phyloP scores from a whole-genome alignment of 2,797 vertebrate species.

The Antennarius maculatus region DNA sequence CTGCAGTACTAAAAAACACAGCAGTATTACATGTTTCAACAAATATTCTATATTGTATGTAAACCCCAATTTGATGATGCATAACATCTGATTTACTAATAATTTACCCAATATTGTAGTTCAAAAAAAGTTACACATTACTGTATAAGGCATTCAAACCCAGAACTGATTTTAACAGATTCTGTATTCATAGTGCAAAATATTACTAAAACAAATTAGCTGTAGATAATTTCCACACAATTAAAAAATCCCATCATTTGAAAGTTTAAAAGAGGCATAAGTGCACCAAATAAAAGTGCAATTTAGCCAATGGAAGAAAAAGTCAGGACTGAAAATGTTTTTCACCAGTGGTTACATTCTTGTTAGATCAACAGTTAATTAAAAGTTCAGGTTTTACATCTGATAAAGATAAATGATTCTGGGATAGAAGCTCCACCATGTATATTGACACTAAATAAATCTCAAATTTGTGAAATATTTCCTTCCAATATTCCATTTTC shows the following conservation, averaged over 20 bases:
- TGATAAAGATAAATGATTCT: neutral
- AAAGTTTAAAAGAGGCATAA: neutral
- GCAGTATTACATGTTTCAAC: neutral
- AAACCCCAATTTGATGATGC: conserved; percentile 16
- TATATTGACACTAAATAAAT: neutral
- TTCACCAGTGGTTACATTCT: neutral
- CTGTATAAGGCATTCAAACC: conserved; percentile 26
- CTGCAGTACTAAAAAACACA: conserved; percentile 1
- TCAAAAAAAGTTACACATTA: neutral
- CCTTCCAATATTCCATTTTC: neutral
- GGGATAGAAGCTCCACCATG: neutral
- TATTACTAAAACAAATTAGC: neutral
- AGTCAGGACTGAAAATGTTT: neutral
- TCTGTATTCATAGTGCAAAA: conserved; percentile 40
- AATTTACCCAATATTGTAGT: neutral
- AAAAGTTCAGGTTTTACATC: neutral
- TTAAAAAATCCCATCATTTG: neutral
- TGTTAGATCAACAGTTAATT: conserved; percentile 2
- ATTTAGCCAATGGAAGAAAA: conserved; percentile 20
- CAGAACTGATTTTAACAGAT: conserved; percentile 12
- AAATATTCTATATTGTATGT: neutral
- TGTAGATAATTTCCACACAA: no score
- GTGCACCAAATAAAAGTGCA: conserved; percentile 42
- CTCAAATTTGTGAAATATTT: neutral
- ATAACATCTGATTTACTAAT: neutral